Base-by-base conservation (phyloP, 1,140 invertebrate genomes). In the Elymnias hypermnestra region DNA sequence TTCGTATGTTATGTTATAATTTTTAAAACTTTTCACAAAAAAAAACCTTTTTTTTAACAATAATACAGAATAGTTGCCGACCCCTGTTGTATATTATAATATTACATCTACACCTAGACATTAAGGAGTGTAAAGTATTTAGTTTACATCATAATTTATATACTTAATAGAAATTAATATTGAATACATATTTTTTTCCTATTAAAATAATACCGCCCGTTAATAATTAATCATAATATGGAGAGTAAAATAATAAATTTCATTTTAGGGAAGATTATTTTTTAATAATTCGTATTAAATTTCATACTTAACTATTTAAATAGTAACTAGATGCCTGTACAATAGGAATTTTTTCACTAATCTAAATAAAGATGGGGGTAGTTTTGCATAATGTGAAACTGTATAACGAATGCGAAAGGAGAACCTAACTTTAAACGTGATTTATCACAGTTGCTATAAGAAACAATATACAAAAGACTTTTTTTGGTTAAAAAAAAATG, bases 381-480 rank as follows among this genome's bases (percentile, higher is more conserved):
- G 13, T 33, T 33, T 33, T 33, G 29, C 10, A 33, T 8, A 5
- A 33, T 33, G 29, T 9, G 7, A 33, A 33, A 12, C 15, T 12
- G 14, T 8, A 7, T 7, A 15, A 33, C 13, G 29, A 15, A 15
- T 33, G 29, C 29, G 29, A 15, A 33, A 7, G 12, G 40, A 29
- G 18, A 13, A 42, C 42, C 12, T 28, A 36, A 37, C 47, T 43
- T 41, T 47, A 47, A 41, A 58, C 51, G 65, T 74, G 63, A 63
- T 57, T 57, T 77, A 74, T 74, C 69, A 74, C 71, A 74, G 66
- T 63, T 67, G 43, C 29, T 23, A 29, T 29, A 5, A 38, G 40
- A 25, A 47, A 26, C 19, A 31, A 31, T 40, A 25, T 23, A 43
- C 29, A 47, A 38, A 33, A 40, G 45, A 15, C 25, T 18, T 22